Percentiles rank a stretch among this genome's conserved stretches.
These are phyloP conservation scores for Gymnogyps californianus DNA, from an alignment of 2,113 vertebrate genomes.

Conservation along the genomic window DNA sequence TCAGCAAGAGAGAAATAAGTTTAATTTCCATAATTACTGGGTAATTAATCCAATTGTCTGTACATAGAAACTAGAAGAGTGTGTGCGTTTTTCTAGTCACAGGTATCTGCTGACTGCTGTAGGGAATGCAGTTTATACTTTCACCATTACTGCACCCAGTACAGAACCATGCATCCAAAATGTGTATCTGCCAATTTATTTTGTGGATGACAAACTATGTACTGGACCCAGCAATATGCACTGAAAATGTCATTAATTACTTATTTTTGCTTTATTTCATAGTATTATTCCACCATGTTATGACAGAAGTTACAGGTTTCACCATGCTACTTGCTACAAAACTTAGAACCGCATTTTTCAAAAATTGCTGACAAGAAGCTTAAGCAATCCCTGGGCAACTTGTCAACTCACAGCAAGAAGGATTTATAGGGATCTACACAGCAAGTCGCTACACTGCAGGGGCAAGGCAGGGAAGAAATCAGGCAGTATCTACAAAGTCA, in stretches of 20 bases:
- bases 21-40: slow-evolving; percentile 6
- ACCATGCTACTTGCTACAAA: background rate
- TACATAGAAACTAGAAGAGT: background rate
- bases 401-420: background rate
- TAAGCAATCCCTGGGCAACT: background rate
- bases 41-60: slow-evolving; percentile 14
- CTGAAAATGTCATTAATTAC: background rate
- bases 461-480: background rate
- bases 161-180: background rate
- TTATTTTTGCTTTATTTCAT: background rate
- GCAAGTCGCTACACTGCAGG: background rate
- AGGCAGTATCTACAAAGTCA: background rate
- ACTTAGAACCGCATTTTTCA: background rate
- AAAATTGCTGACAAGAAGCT: background rate
- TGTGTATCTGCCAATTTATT: accelerated
- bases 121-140: background rate
- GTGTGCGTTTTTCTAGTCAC: background rate
- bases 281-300: background rate
- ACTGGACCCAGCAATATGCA: background rate
- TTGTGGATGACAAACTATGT: background rate
- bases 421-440: background rate
- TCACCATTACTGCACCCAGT: background rate
- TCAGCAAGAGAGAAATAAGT: background rate
- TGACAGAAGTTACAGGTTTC: background rate
- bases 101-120: background rate